Evolutionary conservation across 2,797 vertebrate genomes (phyloP), one percentile per base, ranked within the genome.

Genomic region (Pangasius sanitwongsei): DNA sequence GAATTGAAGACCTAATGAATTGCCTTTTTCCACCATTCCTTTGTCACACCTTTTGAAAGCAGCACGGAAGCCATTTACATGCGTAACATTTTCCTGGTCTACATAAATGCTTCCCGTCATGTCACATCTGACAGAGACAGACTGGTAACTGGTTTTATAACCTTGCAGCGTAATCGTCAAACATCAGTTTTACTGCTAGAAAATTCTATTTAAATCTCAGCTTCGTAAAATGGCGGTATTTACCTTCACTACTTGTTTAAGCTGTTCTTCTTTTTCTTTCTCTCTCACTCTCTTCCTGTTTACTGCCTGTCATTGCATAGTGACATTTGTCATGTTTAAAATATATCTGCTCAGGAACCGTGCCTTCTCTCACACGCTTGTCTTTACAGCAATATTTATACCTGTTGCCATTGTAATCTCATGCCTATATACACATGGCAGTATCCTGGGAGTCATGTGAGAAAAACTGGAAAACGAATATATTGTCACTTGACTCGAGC

Each of bases 1-100:
- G 93, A 94, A 93, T 91, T 91, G 89, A 83, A 63, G 92, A 87
- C 59, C 82, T 93, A 92, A 94, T 93, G 92, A 94, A 93, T 91
- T 91, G 53, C 85, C 69, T 65, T 88, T 87, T 55, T 67, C 82
- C 69, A 53, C 74, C 18, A 4, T 88, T 59, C 63, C 78, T 74
- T 84, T 72, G 41, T 89, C 83, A 48, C 83, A 72, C 69, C 63
- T 88, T 91, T 41, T 84, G 61, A 87, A 89, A 87, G 89, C 25
- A 50, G 74, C 85, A 41, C 87, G 88, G 69, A 86, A 87, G 37
- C 69, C 70, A 88, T 93, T 91, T 90, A 90, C 88, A 86, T 90
- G 90, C 88, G 90, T 91, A 44, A 90, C 89, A 67, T 70, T 92
- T 92, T 84, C 74, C 89, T 72, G 59, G 88, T 53, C 50, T 41